A percentile compares a stretch with the other conserved stretches of the same genome.
Conservation (phyloP, 2,797 vertebrate genomes). For the Podarcis siculus region DNA sequence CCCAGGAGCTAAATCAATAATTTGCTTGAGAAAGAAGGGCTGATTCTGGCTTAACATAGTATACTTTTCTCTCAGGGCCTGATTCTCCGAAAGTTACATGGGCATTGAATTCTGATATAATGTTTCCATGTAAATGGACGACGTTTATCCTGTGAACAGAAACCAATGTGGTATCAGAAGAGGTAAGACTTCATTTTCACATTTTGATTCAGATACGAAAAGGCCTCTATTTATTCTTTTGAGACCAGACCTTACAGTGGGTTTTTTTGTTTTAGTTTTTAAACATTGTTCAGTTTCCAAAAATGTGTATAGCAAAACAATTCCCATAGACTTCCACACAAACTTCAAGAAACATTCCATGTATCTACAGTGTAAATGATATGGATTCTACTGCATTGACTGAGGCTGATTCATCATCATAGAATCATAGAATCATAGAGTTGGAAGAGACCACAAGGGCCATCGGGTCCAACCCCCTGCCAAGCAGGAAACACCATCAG, state of each 20-base stretch:
- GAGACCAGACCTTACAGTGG: background rate
- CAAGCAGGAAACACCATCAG: no score
- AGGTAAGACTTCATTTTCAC: background rate
- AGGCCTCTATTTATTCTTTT: background rate
- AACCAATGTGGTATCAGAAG: background rate
- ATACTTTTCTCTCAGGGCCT: background rate
- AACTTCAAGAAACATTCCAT: no score
- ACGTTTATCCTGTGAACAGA: slow-evolving; percentile 12
- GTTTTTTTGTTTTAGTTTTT: no score
- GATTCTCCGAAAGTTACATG: background rate
- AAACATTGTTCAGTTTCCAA: no score
- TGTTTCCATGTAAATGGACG: slow-evolving; percentile 4
- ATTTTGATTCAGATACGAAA: background rate
- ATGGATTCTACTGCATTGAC: no score
- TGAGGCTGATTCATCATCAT: background rate
- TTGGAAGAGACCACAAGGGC: no score
- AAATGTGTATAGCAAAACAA: no score
- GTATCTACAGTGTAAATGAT: no score
- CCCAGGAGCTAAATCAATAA: background rate
- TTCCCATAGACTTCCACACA: no score
- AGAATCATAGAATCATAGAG: no score
- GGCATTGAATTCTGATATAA: slow-evolving; percentile 28
- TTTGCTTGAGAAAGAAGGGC: slow-evolving; percentile 14
- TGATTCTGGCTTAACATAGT: background rate
- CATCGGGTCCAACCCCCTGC: no score